phyloP scores from a whole-genome alignment of 2,113 vertebrate genomes.

The Rhabdornis inornatus region DNA sequence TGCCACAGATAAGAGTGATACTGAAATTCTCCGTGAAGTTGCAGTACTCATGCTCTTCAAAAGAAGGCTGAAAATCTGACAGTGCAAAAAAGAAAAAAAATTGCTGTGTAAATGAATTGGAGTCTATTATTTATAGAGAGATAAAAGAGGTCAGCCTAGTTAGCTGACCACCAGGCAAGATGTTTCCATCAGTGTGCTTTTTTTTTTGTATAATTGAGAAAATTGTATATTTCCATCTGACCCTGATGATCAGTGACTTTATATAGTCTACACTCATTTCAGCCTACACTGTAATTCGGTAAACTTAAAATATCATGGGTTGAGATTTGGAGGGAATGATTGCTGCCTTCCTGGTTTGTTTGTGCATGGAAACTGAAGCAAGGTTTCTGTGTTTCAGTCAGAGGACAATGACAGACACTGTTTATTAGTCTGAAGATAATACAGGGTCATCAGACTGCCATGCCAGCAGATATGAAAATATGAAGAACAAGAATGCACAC shows the following conservation, averaged over 20 bases:
- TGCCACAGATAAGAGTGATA: not conserved
- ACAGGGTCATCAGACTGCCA: not conserved
- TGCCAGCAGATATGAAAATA: not conserved
- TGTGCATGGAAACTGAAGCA: not conserved
- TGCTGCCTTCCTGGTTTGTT: not conserved
- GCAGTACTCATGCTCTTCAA: not conserved
- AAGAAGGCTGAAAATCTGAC: not conserved
- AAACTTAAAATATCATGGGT: not conserved
- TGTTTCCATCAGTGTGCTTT: not conserved
- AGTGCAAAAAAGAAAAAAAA: not conserved
- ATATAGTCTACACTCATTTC: not conserved
- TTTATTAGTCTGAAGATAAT: not conserved
- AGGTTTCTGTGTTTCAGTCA: not conserved
- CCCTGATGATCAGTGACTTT: not conserved
- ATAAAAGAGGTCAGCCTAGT: not conserved
- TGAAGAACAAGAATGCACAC: not conserved
- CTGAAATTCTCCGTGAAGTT: constrained; percentile 6
- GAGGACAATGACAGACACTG: not conserved
- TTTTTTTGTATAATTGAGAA: not conserved
- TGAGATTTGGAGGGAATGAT: not conserved
- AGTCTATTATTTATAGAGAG: not conserved
- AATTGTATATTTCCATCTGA: not conserved
- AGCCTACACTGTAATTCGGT: not conserved
- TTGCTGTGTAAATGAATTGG: not conserved
- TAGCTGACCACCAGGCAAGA: not conserved